A percentile compares a stretch with the other conserved stretches of the same genome.
phyloP scores from a whole-genome alignment of 2,113 vertebrate species.

The Albula goreensis region DNA sequence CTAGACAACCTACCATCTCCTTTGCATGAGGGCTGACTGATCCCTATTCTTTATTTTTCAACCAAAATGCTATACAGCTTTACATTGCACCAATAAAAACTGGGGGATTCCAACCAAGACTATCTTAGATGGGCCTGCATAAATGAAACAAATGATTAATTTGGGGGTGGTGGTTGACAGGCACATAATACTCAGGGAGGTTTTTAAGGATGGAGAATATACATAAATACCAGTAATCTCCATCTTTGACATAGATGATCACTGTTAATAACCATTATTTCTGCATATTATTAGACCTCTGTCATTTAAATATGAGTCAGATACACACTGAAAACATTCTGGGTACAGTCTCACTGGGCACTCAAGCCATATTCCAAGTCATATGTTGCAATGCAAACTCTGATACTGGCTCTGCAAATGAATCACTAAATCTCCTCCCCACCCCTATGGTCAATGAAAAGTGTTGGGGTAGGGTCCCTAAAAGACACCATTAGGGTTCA shows the following conservation, averaged over 20 bases:
- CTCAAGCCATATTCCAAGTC: not conserved
- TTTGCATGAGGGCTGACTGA: no score
- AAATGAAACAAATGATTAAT: no score
- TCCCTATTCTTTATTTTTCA: no score
- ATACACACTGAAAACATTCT: not conserved
- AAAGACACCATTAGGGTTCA: no score
- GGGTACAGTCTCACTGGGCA: not conserved
- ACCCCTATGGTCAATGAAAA: not conserved
- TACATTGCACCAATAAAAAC: no score
- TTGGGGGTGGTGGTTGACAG: not conserved
- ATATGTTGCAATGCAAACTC: not conserved
- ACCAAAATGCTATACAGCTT: no score
- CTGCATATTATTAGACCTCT: not conserved
- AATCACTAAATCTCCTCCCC: not conserved
- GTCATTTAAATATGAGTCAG: not conserved
- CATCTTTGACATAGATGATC: not conserved
- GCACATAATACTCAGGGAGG: not conserved
- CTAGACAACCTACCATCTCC: no score
- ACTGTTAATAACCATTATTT: not conserved
- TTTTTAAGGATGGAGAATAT: not conserved
- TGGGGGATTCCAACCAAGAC: not conserved
- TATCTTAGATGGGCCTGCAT: no score
- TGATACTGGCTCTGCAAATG: not conserved
- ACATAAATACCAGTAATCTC: not conserved
- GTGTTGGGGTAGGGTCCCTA: not conserved